Conservation (phyloP, 1,140 invertebrate species). For the Drosophila carrolli region DNA sequence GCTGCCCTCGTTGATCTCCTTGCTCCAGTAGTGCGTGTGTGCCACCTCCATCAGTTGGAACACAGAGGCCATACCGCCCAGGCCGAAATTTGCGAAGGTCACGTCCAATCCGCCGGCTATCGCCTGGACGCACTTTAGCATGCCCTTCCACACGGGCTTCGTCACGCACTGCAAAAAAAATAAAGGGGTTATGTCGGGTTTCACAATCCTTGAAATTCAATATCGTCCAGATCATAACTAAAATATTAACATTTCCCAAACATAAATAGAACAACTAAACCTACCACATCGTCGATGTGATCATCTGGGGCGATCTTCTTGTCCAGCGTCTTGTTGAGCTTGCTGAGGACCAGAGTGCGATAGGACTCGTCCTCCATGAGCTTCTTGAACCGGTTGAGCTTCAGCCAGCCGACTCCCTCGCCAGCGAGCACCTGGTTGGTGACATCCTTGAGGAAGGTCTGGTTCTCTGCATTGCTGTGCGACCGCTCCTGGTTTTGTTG, state of each 20-base stretch:
- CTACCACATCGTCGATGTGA: constrained; percentile 98
- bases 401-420: constrained; percentile 98
- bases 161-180: constrained; percentile 90
- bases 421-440: constrained; percentile 96
- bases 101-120: constrained; percentile 95
- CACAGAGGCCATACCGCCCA: constrained; percentile 98
- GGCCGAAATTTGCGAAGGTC: constrained; percentile 96
- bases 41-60: constrained; percentile 99
- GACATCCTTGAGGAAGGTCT: constrained; percentile 94
- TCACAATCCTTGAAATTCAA: too few species aligned
- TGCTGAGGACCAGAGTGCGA: constrained; percentile 97
- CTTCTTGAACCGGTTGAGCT: constrained; percentile 96
- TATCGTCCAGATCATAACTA: too few species aligned
- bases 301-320: constrained; percentile 97
- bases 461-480: constrained; percentile 93
- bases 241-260: too few species aligned
- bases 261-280: constrained; percentile 79
- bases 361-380: constrained; percentile 99
- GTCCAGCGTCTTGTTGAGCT: constrained; percentile 97
- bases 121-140: constrained; percentile 96
- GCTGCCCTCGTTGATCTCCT: constrained; percentile 90
- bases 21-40: constrained; percentile 99
- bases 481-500: constrained; percentile 89
- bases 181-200: neutral
- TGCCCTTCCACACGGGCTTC: constrained; percentile 97